A percentile compares a stretch with the other conserved stretches of the same genome.
phyloP scores from a whole-genome alignment of 2,113 vertebrate species.

The Sorex araneus region DNA sequence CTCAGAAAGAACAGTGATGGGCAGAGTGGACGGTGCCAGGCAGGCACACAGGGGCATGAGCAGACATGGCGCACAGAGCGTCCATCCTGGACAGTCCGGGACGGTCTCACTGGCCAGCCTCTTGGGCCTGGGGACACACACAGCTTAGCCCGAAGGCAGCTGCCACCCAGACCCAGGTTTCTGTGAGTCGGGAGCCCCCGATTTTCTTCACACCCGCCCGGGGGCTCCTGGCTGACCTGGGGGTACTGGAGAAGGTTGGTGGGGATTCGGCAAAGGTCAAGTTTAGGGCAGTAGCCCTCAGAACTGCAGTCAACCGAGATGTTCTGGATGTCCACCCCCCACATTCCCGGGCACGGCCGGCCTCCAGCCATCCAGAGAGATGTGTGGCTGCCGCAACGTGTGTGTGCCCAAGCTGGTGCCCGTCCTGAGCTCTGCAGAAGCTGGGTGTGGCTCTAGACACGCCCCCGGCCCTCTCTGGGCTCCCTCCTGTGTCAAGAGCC shows the following conservation, averaged over 20 bases:
- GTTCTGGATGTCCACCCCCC: fast-evolving
- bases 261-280: not conserved
- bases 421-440: too few species aligned
- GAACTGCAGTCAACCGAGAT: not conserved
- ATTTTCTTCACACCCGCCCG: fast-evolving
- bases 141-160: not conserved
- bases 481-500: not conserved
- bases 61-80: not conserved
- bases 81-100: fast-evolving
- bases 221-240: not conserved
- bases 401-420: too few species aligned
- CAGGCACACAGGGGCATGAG: fast-evolving
- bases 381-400: not conserved
- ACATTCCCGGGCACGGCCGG: not conserved
- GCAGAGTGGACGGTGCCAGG: not conserved
- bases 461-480: not conserved
- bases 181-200: not conserved
- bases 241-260: not conserved
- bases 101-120: not conserved
- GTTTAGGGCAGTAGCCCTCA: not conserved
- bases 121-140: not conserved
- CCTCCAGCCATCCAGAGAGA: not conserved
- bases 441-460: not conserved
- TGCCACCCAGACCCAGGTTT: not conserved
- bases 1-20: not conserved